A percentile compares a stretch with the other conserved stretches of the same genome.
These are phyloP conservation scores for Scyliorhinus canicula DNA, from an alignment of 2,797 vertebrate genomes.

Conservation along the genomic window DNA sequence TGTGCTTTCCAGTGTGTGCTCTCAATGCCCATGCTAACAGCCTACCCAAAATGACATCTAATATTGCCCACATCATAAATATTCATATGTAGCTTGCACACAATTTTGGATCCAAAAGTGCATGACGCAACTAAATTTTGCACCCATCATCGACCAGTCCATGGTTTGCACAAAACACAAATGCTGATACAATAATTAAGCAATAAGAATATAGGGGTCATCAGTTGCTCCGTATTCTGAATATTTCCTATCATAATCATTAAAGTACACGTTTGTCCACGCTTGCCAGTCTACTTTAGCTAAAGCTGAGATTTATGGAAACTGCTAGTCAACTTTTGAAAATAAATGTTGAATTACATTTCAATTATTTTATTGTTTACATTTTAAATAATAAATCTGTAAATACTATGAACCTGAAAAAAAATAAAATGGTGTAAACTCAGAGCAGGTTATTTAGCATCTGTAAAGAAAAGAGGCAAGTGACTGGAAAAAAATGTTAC, in stretches of 20 bases:
- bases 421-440: neutral
- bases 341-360: neutral
- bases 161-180: neutral
- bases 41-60: neutral
- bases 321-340: neutral
- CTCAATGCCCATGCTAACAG: too few species aligned
- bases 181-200: neutral
- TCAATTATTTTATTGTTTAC: neutral
- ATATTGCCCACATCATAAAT: neutral
- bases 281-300: neutral
- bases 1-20: too few species aligned
- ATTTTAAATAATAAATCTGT: neutral
- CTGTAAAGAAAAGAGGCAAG: neutral
- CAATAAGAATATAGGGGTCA: neutral
- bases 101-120: neutral
- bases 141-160: neutral
- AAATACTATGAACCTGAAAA: neutral
- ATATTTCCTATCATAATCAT: neutral
- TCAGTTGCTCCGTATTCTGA: neutral
- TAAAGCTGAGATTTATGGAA: neutral
- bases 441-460: neutral
- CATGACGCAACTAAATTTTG: neutral
- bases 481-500: conserved; percentile 48
- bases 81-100: neutral
- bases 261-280: neutral